A percentile compares a stretch with the other conserved stretches of the same genome.
Evolutionary conservation across 2,888 invertebrate species (phyloP).

Genomic region (Yponomeuta evonymella): DNA sequence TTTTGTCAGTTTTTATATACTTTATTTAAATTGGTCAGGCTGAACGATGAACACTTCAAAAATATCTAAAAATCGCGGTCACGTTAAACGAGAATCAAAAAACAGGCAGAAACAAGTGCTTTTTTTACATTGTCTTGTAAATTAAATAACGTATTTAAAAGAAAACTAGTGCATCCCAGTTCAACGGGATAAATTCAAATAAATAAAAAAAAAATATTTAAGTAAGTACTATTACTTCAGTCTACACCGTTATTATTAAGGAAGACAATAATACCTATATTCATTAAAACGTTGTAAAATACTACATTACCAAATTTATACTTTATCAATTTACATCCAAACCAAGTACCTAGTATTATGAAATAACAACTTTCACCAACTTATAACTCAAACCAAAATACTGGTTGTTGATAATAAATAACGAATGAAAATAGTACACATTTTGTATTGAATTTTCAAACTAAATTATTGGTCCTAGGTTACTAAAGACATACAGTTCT

Average conservation of each 20-base stretch:
- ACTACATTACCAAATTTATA: slow-evolving; percentile 1
- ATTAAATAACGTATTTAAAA: slow-evolving; percentile 27
- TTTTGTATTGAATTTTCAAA: not conserved
- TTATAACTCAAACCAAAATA: not conserved
- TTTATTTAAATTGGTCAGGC: not conserved
- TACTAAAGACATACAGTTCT: slow-evolving; percentile 6
- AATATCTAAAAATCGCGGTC: no score
- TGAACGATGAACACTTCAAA: slow-evolving; percentile 10
- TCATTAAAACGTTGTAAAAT: not conserved
- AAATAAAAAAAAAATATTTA: not conserved
- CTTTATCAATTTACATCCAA: not conserved
- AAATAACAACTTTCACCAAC: not conserved
- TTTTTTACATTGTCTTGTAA: slow-evolving; percentile 10
- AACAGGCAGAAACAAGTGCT: slow-evolving; percentile 61
- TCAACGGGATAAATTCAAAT: slow-evolving; percentile 39
- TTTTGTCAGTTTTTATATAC: not conserved
- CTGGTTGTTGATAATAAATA: not conserved
- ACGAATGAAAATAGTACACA: not conserved
- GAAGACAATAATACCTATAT: slow-evolving; percentile 44
- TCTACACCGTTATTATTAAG: slow-evolving; percentile 52
- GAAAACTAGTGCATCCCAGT: slow-evolving; percentile 71
- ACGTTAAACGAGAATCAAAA: slow-evolving; percentile 20
- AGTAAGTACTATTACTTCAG: slow-evolving; percentile 45
- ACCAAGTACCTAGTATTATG: not conserved
- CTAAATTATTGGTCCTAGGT: slow-evolving; percentile 13